Conservation (phyloP, 2,113 vertebrate genomes). For the Peromyscus californicus region DNA sequence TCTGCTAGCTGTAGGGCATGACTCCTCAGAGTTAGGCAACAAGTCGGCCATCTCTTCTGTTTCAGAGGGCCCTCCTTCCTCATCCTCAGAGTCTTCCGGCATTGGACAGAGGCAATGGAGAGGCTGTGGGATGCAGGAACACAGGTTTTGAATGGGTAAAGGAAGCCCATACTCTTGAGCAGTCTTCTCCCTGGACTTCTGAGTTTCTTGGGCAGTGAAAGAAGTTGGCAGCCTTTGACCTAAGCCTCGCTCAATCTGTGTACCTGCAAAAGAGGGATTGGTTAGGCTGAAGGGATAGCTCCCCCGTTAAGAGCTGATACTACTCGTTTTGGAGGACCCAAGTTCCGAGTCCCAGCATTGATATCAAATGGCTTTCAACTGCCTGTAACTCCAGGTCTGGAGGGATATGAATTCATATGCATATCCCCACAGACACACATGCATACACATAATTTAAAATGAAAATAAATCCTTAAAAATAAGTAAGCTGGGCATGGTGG, state of each 20-base stretch:
- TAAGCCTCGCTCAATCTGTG: constrained; percentile 71
- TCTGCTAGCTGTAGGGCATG: background rate
- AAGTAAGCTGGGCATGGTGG: background rate
- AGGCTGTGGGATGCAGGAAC: constrained; percentile 73
- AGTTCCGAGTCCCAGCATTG: background rate
- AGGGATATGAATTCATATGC: background rate
- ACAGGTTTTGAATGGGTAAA: constrained; percentile 65
- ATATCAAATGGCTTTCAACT: background rate
- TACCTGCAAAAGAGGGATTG: constrained; percentile 58
- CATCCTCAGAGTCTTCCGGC: constrained; percentile 59
- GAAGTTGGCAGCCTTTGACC: constrained; percentile 32
- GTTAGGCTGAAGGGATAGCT: background rate
- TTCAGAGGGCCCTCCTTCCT: constrained; percentile 55
- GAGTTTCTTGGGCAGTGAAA: constrained; percentile 16
- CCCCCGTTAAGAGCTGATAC: background rate
- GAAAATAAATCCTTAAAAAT: background rate
- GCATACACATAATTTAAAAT: background rate
- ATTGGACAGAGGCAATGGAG: constrained; percentile 88
- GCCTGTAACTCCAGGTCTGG: background rate
- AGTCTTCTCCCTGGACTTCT: constrained; percentile 4
- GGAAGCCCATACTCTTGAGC: constrained; percentile 82
- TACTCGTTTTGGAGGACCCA: background rate
- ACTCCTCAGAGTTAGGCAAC: constrained; percentile 66
- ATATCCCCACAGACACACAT: background rate
- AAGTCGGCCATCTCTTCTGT: constrained; percentile 85